These are phyloP conservation scores for Zygaena filipendulae DNA, from an alignment of 2,888 invertebrate genomes.

Conservation along the genomic window DNA sequence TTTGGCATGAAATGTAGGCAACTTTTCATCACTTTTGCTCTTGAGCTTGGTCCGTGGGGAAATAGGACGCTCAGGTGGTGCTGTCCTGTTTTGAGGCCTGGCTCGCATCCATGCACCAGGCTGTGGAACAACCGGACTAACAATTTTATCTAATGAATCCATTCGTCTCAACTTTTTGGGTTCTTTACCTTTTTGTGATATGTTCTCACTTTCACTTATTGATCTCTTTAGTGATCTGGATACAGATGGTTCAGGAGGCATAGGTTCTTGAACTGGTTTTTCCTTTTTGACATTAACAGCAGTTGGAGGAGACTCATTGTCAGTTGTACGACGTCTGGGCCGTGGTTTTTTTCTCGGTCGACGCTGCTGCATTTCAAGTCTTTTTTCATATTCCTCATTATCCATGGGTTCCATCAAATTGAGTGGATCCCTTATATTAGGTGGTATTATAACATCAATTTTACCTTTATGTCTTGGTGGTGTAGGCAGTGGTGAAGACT, in stretches of 20 bases:
- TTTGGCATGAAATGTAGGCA: slow-evolving; percentile 78
- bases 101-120: slow-evolving; percentile 85
- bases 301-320: slow-evolving; percentile 40
- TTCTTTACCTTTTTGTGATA: slow-evolving; percentile 62
- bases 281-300: slow-evolving; percentile 30
- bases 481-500: slow-evolving; percentile 89
- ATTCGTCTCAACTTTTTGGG: slow-evolving; percentile 72
- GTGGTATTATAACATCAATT: slow-evolving; percentile 92
- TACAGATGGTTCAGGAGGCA: slow-evolving; percentile 45
- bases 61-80: slow-evolving; percentile 51
- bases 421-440: slow-evolving; percentile 91
- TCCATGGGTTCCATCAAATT: slow-evolving; percentile 85
- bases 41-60: slow-evolving; percentile 48
- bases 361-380: slow-evolving; percentile 75
- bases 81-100: slow-evolving; percentile 40
- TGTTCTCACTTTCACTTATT: slow-evolving; percentile 66
- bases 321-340: slow-evolving; percentile 55
- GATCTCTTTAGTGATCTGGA: slow-evolving; percentile 58
- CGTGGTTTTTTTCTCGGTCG: slow-evolving; percentile 77
- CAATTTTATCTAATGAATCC: slow-evolving; percentile 87
- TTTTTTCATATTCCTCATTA: slow-evolving; percentile 84
- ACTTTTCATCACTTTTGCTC: slow-evolving; percentile 43
- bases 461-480: slow-evolving; percentile 82
- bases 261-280: slow-evolving; percentile 45
- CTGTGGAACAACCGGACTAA: slow-evolving; percentile 91